A percentile compares a stretch with the other conserved stretches of the same genome.
Evolutionary conservation across 2,888 invertebrate genomes (phyloP).

Genomic region (Drosophila multiciliata): DNA sequence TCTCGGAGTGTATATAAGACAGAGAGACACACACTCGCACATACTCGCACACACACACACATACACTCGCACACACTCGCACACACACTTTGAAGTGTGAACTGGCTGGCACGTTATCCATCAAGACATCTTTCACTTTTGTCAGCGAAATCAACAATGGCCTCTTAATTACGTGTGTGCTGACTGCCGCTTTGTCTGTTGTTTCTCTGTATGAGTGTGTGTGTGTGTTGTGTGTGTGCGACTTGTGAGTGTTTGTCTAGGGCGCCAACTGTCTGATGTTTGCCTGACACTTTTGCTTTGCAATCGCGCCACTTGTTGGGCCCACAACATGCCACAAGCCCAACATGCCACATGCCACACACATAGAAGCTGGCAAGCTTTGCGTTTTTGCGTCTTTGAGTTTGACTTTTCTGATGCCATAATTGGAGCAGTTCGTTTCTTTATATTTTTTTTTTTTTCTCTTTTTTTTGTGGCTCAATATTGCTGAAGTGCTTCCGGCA

Average conservation of each 20-base stretch:
- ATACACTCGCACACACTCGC: slow-evolving; percentile 25
- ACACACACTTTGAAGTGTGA: slow-evolving; percentile 81
- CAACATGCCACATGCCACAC: background rate
- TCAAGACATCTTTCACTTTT: slow-evolving; percentile 84
- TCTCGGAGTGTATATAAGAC: background rate
- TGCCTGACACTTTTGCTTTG: slow-evolving; percentile 77
- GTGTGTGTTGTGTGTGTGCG: slow-evolving; percentile 11
- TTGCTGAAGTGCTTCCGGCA: slow-evolving; percentile 53
- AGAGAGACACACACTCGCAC: background rate
- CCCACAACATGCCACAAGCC: slow-evolving; percentile 14
- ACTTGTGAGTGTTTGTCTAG: slow-evolving; percentile 63
- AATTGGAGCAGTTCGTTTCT: slow-evolving; percentile 62
- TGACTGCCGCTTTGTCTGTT: slow-evolving; percentile 44
- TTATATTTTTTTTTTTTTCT: background rate
- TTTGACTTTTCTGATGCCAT: slow-evolving; percentile 57
- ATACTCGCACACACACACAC: slow-evolving; percentile 35
- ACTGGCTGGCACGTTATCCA: slow-evolving; percentile 80
- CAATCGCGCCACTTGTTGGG: slow-evolving; percentile 65
- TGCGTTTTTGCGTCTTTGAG: slow-evolving; percentile 48
- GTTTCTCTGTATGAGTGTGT: slow-evolving; percentile 27
- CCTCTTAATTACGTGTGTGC: slow-evolving; percentile 82
- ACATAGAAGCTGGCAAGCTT: slow-evolving; percentile 21
- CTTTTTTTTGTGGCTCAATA: slow-evolving; percentile 19
- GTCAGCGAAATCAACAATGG: slow-evolving; percentile 84
- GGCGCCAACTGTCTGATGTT: slow-evolving; percentile 64